These are phyloP conservation scores for Achatina immaculata DNA, from an alignment of 1,140 invertebrate species.

Conservation along the genomic window DNA sequence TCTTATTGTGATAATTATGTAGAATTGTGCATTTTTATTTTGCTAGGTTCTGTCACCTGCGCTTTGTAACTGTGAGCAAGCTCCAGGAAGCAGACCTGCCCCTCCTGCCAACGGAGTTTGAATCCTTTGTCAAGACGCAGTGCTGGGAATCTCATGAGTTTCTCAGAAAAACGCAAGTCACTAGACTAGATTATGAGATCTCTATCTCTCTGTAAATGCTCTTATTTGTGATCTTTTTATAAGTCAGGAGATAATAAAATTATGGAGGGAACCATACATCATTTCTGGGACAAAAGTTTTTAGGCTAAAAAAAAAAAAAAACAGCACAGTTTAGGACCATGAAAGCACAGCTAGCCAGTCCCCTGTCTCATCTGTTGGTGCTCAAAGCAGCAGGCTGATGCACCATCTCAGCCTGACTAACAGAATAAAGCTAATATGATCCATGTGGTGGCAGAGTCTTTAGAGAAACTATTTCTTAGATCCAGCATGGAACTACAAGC, in stretches of 20 bases:
- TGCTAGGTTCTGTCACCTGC: slow-evolving; percentile 69
- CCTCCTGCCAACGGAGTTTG: slow-evolving; percentile 76
- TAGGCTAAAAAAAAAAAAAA: no score
- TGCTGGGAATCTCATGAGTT: slow-evolving; percentile 73
- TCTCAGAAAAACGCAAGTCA: slow-evolving; percentile 70
- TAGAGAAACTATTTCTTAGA: no score
- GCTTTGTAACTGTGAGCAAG: slow-evolving; percentile 70
- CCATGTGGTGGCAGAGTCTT: no score
- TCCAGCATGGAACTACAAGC: no score
- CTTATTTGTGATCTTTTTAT: neutral
- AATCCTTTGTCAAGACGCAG: slow-evolving; percentile 75
- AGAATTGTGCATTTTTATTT: neutral
- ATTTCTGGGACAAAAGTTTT: no score
- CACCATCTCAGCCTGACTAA: no score
- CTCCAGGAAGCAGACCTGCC: slow-evolving; percentile 74
- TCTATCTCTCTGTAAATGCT: neutral
- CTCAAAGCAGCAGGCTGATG: no score
- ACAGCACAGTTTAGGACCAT: no score
- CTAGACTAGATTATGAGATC: neutral
- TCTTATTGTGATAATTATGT: neutral
- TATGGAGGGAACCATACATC: no score
- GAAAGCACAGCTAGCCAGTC: no score
- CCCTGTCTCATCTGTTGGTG: no score
- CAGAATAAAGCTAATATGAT: no score
- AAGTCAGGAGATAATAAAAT: neutral